A percentile compares a stretch with the other conserved stretches of the same genome.
phyloP scores from a whole-genome alignment of 2,797 vertebrate species.

The Siniperca undulata region DNA sequence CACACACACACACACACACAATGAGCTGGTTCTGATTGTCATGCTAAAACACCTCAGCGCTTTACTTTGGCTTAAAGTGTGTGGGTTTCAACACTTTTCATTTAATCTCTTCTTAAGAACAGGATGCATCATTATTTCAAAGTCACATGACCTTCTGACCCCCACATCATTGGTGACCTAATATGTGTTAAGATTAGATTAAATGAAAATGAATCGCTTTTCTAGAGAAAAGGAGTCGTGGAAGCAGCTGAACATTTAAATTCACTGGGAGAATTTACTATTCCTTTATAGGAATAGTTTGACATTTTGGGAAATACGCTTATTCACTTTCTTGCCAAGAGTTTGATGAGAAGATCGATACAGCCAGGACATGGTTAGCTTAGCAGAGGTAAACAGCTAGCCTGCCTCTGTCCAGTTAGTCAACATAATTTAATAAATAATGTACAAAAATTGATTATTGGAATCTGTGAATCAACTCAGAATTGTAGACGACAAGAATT shows the following conservation, averaged over 20 bases:
- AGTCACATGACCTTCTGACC: conserved; percentile 56
- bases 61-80: conserved; percentile 33
- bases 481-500: background rate
- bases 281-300: background rate
- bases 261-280: background rate
- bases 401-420: background rate
- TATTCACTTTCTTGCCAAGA: background rate
- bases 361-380: background rate
- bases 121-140: conserved; percentile 20
- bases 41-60: conserved; percentile 70
- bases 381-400: background rate
- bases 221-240: background rate
- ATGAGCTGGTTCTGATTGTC: conserved; percentile 66
- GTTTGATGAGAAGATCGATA: background rate
- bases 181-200: conserved; percentile 1
- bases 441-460: too few relatives aligned
- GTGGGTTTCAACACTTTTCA: conserved; percentile 17
- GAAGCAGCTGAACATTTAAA: background rate
- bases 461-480: background rate
- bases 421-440: too few relatives aligned
- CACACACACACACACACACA: conserved; percentile 59
- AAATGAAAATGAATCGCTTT: conserved; percentile 2
- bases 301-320: background rate
- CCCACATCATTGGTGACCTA: background rate
- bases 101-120: conserved; percentile 16